Evolutionary conservation across 2,888 invertebrate species (phyloP).

Genomic region (Leptinotarsa haldemani): DNA sequence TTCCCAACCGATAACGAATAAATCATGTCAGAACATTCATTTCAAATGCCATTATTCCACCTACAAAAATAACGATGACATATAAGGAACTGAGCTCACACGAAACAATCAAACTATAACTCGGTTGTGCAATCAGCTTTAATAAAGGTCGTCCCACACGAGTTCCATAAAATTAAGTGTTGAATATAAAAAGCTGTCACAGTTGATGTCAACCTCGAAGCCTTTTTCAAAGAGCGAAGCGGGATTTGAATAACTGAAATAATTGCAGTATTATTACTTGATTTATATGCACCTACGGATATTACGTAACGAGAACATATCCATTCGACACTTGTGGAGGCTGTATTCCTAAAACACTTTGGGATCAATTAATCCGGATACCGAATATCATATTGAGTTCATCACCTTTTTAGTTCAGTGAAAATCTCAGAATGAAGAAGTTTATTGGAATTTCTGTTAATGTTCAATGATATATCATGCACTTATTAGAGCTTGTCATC

Average conservation of each 20-base stretch:
- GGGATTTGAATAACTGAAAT: constrained; percentile 12
- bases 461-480: too few species aligned
- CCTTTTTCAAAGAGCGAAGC: constrained; percentile 4
- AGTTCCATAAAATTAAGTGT: constrained; percentile 18
- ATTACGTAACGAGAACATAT: not conserved
- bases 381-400: too few species aligned
- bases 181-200: constrained; percentile 25
- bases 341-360: not conserved
- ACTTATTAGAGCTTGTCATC: too few species aligned
- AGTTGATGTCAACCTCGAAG: constrained; percentile 12
- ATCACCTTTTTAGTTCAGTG: too few species aligned
- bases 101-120: constrained; percentile 23
- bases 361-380: too few species aligned
- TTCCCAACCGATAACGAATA: not conserved
- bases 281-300: constrained; percentile 7
- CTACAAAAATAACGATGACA: constrained; percentile 24
- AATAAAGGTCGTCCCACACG: constrained; percentile 16
- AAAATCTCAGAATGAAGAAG: too few species aligned
- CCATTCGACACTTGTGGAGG: not conserved
- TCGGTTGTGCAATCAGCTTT: constrained; percentile 17
- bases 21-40: not conserved
- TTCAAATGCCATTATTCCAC: constrained; percentile 3
- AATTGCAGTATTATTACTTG: not conserved
- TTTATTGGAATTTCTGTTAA: too few species aligned
- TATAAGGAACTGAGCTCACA: constrained; percentile 13